Evolutionary conservation across 30 jellyfish, hydroid and myxozoan genomes (phyloP).

Genomic region (Aurelia aurita): DNA sequence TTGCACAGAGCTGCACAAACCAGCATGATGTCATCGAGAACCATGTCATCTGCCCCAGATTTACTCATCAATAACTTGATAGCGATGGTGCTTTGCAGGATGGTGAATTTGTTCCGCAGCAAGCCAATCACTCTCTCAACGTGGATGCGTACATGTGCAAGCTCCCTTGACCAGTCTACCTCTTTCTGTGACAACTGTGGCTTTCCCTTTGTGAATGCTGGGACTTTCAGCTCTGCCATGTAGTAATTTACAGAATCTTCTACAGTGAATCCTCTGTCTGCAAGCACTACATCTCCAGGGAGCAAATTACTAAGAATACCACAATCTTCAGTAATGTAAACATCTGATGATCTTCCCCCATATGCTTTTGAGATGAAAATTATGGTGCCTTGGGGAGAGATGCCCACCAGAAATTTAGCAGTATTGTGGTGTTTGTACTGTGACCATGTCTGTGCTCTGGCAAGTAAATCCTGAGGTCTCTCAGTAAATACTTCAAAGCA

Average conservation of each 20-base stretch:
- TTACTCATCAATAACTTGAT: conserved; percentile 7
- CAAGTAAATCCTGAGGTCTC: conserved; percentile 40
- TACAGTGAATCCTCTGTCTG: conserved; percentile 37
- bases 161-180: conserved; percentile 20
- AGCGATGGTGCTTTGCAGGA: conserved; percentile 45
- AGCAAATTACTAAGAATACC: conserved; percentile 35
- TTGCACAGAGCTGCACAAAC: conserved; percentile 25
- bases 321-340: conserved; percentile 23
- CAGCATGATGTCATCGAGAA: neutral
- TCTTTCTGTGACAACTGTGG: conserved; percentile 36
- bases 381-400: conserved; percentile 54
- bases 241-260: conserved; percentile 11
- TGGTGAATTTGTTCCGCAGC: conserved; percentile 52
- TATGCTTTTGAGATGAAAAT: conserved; percentile 45
- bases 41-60: conserved; percentile 9
- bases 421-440: conserved; percentile 43
- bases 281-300: conserved; percentile 66
- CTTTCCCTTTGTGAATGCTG: conserved; percentile 54
- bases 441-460: conserved; percentile 61
- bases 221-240: conserved; percentile 24
- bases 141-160: conserved; percentile 58
- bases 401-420: conserved; percentile 33
- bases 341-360: conserved; percentile 63
- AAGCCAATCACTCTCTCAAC: conserved; percentile 64
- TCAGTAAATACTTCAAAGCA: no score